These are phyloP conservation scores for Xylota sylvarum DNA, from an alignment of 2,888 invertebrate species.

Conservation along the genomic window DNA sequence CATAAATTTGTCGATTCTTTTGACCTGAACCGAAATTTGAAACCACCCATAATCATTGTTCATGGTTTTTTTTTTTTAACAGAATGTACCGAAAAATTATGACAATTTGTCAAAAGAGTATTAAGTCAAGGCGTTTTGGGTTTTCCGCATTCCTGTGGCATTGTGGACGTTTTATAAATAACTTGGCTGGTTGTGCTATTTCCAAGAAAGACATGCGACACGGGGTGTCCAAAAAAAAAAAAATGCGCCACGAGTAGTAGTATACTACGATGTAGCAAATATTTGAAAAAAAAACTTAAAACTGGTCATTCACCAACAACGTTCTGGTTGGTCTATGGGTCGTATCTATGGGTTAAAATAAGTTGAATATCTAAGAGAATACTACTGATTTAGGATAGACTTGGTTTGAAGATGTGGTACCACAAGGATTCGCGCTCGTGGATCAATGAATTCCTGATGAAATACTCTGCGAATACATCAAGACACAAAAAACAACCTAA, in stretches of 20 bases:
- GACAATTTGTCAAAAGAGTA: slow-evolving; percentile 41
- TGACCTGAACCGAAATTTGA: slow-evolving; percentile 36
- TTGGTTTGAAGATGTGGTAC: too few relatives aligned
- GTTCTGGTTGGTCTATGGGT: too few relatives aligned
- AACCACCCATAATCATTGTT: slow-evolving; percentile 39
- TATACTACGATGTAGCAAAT: background rate
- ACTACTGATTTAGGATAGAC: too few relatives aligned
- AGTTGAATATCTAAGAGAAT: too few relatives aligned
- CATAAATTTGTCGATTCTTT: slow-evolving; percentile 34
- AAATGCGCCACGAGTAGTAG: background rate
- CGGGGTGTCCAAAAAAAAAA: background rate
- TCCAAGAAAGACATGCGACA: background rate
- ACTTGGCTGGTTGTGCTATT: background rate
- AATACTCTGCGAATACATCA: too few relatives aligned
- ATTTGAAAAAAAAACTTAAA: too few relatives aligned
- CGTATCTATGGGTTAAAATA: too few relatives aligned
- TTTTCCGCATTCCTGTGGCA: slow-evolving; percentile 43
- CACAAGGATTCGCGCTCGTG: too few relatives aligned
- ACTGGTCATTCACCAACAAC: too few relatives aligned
- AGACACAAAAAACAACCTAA: too few relatives aligned
- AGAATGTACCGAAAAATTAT: slow-evolving; percentile 15
- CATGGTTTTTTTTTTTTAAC: slow-evolving; percentile 19
- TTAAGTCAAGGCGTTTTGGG: slow-evolving; percentile 17
- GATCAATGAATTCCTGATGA: too few relatives aligned
- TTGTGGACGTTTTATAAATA: slow-evolving; percentile 11